Evolutionary conservation across 2,113 vertebrate genomes (phyloP).

Genomic region (Toxotes chatareus): DNA sequence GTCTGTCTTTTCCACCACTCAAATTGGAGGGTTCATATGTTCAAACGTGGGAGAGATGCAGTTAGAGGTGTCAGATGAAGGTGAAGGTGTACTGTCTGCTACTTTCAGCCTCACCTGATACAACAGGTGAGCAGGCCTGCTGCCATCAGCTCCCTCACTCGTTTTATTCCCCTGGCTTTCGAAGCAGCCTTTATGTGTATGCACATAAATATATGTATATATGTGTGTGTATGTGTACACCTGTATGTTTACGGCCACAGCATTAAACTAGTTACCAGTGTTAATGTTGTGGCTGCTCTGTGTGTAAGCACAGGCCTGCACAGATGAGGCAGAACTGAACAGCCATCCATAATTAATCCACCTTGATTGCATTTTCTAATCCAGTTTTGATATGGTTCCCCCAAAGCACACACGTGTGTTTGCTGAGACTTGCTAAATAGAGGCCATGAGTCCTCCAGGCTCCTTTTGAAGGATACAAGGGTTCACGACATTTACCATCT

Average conservation of each 20-base stretch:
- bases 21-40: background rate
- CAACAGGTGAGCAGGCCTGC: conserved; percentile 6
- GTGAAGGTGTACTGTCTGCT: background rate
- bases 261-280: too few relatives aligned
- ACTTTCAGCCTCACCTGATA: background rate
- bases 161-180: conserved; percentile 35
- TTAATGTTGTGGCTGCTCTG: background rate
- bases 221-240: too few relatives aligned
- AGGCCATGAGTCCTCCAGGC: conserved; percentile 12
- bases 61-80: background rate
- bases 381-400: conserved; percentile 67
- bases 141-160: background rate
- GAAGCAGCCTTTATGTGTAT: too few relatives aligned
- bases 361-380: conserved; percentile 81
- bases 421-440: conserved; percentile 45
- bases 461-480: conserved; percentile 24
- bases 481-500: conserved; percentile 20
- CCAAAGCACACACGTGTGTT: conserved; percentile 57
- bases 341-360: conserved; percentile 82
- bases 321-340: conserved; percentile 62
- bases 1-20: background rate
- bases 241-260: too few relatives aligned
- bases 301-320: conserved; percentile 39
- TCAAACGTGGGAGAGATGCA: background rate
- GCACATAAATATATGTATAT: too few relatives aligned